A percentile compares a stretch with the other conserved stretches of the same genome.
Conservation (phyloP, 1,140 invertebrate species). For the Thalassaphorura encarpata region DNA sequence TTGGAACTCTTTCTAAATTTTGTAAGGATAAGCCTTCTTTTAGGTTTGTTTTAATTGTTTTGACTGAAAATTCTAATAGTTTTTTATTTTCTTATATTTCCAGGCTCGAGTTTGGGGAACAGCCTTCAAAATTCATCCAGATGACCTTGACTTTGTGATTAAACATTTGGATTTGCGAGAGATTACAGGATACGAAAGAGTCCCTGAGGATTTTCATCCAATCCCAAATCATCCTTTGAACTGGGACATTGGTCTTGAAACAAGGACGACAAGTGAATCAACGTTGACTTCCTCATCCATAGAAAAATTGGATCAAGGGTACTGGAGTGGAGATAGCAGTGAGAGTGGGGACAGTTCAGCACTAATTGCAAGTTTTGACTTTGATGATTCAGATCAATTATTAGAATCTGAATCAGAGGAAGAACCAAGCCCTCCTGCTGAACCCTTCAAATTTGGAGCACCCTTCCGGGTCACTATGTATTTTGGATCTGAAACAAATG, state of each 20-base stretch:
- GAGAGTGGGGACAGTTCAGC: background rate
- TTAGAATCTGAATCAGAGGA: background rate
- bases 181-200: conserved; percentile 73
- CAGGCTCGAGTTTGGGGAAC: conserved; percentile 73
- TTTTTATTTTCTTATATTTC: too few species aligned
- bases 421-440: conserved; percentile 7
- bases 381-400: conserved; percentile 16
- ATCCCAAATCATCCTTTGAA: conserved; percentile 33
- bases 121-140: conserved; percentile 69
- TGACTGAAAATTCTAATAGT: too few species aligned
- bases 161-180: conserved; percentile 78
- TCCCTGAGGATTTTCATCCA: conserved; percentile 58
- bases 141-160: conserved; percentile 58
- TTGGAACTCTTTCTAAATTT: too few species aligned
- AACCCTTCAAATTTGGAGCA: conserved; percentile 34
- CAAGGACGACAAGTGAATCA: too few species aligned
- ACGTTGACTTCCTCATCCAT: background rate
- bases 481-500: conserved; percentile 64
- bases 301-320: background rate
- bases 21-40: too few species aligned
- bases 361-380: background rate
- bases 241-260: background rate
- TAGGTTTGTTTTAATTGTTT: too few species aligned
- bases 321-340: background rate
- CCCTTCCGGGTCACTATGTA: conserved; percentile 67